A percentile compares a stretch with the other conserved stretches of the same genome.
Evolutionary conservation across 2,113 vertebrate species (phyloP).

Genomic region (Daboia siamensis): DNA sequence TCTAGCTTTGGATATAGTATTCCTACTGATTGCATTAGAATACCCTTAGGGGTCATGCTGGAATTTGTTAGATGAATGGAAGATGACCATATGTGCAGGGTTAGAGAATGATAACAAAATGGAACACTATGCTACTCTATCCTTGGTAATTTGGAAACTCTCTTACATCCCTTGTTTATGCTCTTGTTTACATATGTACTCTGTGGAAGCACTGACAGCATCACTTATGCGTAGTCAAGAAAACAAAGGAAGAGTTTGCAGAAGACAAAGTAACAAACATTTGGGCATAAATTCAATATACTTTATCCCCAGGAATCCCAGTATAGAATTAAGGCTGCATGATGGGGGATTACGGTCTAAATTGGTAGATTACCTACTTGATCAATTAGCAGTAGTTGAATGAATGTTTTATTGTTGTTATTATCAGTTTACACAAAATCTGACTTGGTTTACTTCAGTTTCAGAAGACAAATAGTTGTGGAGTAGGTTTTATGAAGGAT

Average conservation of each 20-base stretch:
- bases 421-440: background rate
- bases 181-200: constrained; percentile 47
- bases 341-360: background rate
- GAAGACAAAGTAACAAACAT: background rate
- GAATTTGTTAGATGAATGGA: constrained; percentile 87
- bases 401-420: background rate
- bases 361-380: background rate
- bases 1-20: constrained; percentile 69
- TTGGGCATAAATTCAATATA: background rate
- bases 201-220: constrained; percentile 40
- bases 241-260: background rate
- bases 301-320: background rate
- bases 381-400: background rate
- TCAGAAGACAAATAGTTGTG: background rate
- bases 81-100: constrained; percentile 75
- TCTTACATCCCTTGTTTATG: constrained; percentile 51
- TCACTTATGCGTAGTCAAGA: constrained; percentile 30
- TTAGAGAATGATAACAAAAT: constrained; percentile 71
- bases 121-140: constrained; percentile 54
- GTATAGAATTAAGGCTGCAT: too few species aligned
- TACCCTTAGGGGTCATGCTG: constrained; percentile 81
- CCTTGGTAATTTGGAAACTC: constrained; percentile 56
- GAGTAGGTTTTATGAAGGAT: background rate
- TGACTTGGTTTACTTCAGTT: background rate
- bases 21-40: constrained; percentile 81